Evolutionary conservation across 1,140 invertebrate genomes (phyloP), one percentile per base, ranked within the genome.

Genomic region (Tetragnatha versicolor): DNA sequence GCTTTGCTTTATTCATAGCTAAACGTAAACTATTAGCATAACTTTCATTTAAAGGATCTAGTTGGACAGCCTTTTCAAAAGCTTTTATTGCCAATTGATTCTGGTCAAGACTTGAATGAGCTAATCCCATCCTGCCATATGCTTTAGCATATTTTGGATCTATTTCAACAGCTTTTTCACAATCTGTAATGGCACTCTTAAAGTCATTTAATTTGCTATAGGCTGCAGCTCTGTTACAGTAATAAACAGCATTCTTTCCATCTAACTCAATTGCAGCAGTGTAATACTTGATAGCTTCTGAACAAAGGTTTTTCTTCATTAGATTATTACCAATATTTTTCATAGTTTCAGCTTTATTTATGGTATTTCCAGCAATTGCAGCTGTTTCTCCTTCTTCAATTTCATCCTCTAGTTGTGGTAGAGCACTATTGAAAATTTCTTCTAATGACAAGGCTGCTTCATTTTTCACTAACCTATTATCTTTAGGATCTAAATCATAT

Each of bases 131-230:
- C 82, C 97, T 89, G 6, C 95, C 94, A 88, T 97, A 97, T 3
- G 97, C 96, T 88, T 98, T 98, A 78, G 93, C 92, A 85, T 98
- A 99, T 42, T 90, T 90, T 0, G 93, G 92, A 86, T 98, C 94
- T 81, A 98, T 91, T 45, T 91, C 88, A 47, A 98, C 87, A 7
- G 97, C 96, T 61, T 90, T 91, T 81, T 93, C 91, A 85, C 95
- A 98, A 85, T 99, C 97, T 80, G 92, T 90, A 61, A 98, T 92
- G 10, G 96, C 94, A 75, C 89, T 86, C 49, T 91, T 86, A 84
- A 94, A 91, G 83, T 94, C 91, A 42, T 91, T 91, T 72, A 97
- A 87, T 85, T 95, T 94, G 83, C 91, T 96, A 83, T 94, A 91
- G 10, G 94, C 94, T 9, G 96, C 96, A 55, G 96, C 96, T 81